These are phyloP conservation scores for Mythimna pallens DNA, from an alignment of 2,888 invertebrate genomes.

Conservation along the genomic window DNA sequence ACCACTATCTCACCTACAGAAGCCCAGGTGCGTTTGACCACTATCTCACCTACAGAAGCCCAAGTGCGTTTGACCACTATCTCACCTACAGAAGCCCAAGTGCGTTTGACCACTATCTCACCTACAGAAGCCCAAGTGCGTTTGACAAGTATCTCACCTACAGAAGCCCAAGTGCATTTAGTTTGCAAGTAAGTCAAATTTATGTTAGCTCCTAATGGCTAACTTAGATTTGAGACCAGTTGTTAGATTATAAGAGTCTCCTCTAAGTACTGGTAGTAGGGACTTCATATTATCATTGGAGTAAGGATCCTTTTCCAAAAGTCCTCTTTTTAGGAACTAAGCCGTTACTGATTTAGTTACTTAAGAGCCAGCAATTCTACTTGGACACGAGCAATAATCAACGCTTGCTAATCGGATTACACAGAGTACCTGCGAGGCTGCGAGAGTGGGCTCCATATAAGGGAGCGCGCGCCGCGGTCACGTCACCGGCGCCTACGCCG, in stretches of 20 bases:
- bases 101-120: too few species aligned
- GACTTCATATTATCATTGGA: not conserved
- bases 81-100: too few species aligned
- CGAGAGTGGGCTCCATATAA: slow-evolving; percentile 66
- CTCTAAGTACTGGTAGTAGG: too few species aligned
- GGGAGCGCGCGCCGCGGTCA: slow-evolving; percentile 66
- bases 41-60: too few species aligned
- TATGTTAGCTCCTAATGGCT: too few species aligned
- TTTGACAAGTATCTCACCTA: too few species aligned
- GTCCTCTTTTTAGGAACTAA: slow-evolving; percentile 2
- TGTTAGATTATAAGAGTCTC: not conserved
- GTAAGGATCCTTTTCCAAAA: not conserved
- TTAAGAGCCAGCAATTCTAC: slow-evolving; percentile 13
- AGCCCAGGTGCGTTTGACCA: too few species aligned
- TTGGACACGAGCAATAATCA: slow-evolving; percentile 39
- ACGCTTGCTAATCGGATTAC: slow-evolving; percentile 52
- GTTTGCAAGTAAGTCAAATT: not conserved
- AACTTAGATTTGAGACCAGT: not conserved
- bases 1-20: too few species aligned
- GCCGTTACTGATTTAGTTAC: not conserved
- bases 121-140: too few species aligned
- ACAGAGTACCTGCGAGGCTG: slow-evolving; percentile 35
- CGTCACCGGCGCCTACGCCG: slow-evolving; percentile 74
- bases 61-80: too few species aligned
- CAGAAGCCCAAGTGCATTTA: not conserved